Base-by-base conservation (phyloP, 2,797 vertebrate genomes). In the Pygocentrus nattereri region DNA sequence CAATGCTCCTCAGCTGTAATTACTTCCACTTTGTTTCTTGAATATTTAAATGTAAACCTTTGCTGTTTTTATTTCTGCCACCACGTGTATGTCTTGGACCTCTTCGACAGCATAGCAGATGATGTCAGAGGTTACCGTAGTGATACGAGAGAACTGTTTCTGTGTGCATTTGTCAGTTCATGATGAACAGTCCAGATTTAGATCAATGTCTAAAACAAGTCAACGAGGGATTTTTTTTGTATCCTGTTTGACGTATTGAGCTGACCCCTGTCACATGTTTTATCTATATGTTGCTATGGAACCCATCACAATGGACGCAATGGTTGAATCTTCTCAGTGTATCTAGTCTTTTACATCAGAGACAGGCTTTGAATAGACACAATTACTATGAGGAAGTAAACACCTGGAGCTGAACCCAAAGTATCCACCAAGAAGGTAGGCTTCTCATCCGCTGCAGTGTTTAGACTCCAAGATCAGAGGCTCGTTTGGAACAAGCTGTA, bases 1-100 rank as follows among this genome's bases (percentile, higher is more conserved):
- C 90, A 88, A 84, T 82, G 78, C 77, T 76, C 86, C 85, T 16
- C 31, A 89, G 88, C 85, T 49, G 82, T 88, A 88, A 92, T 91
- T 92, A 90, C 88, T 89, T 76, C 81, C 38, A 69, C 12, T 25
- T 16, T 69, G 11, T 23, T 23, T 19, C 50, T 64, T 4, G 25
- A n/a, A 27, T 56, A 25, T 56, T 31, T 73, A 34, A 56, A 56
- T 73, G 4, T 34, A 74, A 74, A 15, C 16, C 31, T 31, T 25
- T 74, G 52, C 19, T 52, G 21, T 54, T 54, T 50, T 27, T 52
- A 27, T 25, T 44, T 27, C 27, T 73, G 49, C 18, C 10, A 27
- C 25, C 31, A 27, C 27, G 11, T n/a, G 64, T 38, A 38, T 0
- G 27, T 25, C 34, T 34, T 34, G n/a, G 64, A 41, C 34, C 18